Conservation (phyloP, 2,113 vertebrate genomes). For the Campylomormyrus numenius region DNA sequence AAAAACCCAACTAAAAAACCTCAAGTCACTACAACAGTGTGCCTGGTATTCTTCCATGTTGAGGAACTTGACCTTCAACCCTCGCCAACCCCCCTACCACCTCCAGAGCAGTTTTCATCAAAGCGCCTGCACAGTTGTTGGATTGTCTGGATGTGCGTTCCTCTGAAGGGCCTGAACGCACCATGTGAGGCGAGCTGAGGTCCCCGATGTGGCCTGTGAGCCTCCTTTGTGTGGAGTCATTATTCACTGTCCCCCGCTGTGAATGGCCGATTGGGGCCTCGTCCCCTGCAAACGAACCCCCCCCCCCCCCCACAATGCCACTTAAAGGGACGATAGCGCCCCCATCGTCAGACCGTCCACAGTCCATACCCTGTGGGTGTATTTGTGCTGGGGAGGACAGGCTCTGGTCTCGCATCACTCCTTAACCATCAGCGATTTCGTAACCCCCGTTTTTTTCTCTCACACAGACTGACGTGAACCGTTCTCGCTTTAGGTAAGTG, state of each 20-base stretch:
- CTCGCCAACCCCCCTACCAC: background rate
- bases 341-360: background rate
- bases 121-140: background rate
- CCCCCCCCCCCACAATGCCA: background rate
- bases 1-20: background rate
- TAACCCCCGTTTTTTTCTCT: background rate
- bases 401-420: background rate
- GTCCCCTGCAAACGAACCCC: background rate
- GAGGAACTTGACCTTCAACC: background rate
- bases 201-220: background rate
- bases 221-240: slow-evolving; percentile 17
- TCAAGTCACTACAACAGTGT: background rate
- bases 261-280: slow-evolving; percentile 17
- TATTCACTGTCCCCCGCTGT: slow-evolving; percentile 11
- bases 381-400: background rate
- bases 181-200: slow-evolving; percentile 10
- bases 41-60: background rate
- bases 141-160: background rate
- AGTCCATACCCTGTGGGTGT: background rate
- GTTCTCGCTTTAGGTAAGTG: background rate
- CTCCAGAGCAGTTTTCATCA: background rate
- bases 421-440: background rate
- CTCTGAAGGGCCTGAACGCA: background rate
- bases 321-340: background rate
- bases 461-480: background rate